phyloP scores from a whole-genome alignment of 2,797 vertebrate species.

The Arctocebus calabarensis region DNA sequence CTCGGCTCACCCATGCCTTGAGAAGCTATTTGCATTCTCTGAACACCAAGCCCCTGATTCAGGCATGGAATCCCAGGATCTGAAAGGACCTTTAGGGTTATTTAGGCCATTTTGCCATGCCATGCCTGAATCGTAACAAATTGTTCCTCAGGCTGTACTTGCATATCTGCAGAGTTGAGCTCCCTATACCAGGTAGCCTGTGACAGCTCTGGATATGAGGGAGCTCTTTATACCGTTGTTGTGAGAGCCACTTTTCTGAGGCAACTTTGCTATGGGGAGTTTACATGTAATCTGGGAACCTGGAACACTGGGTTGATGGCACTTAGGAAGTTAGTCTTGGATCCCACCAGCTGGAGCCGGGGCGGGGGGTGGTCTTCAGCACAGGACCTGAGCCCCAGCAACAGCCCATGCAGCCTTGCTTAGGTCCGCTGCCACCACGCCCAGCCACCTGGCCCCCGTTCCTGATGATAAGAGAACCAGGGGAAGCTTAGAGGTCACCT shows the following conservation, averaged over 20 bases:
- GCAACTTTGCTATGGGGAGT: background rate
- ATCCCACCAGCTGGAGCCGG: background rate
- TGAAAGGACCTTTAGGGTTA: background rate
- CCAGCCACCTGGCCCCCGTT: background rate
- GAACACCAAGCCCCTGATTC: background rate
- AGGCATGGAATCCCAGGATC: background rate
- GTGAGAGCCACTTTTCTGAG: background rate
- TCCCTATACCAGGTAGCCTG: background rate
- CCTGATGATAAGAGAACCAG: background rate
- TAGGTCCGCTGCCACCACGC: background rate
- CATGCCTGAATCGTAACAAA: background rate
- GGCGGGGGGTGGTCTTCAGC: background rate
- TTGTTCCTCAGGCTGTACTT: background rate
- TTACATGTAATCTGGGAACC: background rate
- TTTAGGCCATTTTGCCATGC: background rate
- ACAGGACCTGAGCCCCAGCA: background rate
- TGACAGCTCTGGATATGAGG: background rate
- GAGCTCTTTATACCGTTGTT: fast-evolving
- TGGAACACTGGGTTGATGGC: background rate
- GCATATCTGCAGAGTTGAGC: background rate
- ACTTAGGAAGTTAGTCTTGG: background rate
- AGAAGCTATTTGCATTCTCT: background rate
- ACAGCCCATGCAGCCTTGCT: background rate
- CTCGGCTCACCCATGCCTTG: no score
- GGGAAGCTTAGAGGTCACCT: background rate